phyloP scores from a whole-genome alignment of 2,797 vertebrate species.

The Acipenser ruthenus region DNA sequence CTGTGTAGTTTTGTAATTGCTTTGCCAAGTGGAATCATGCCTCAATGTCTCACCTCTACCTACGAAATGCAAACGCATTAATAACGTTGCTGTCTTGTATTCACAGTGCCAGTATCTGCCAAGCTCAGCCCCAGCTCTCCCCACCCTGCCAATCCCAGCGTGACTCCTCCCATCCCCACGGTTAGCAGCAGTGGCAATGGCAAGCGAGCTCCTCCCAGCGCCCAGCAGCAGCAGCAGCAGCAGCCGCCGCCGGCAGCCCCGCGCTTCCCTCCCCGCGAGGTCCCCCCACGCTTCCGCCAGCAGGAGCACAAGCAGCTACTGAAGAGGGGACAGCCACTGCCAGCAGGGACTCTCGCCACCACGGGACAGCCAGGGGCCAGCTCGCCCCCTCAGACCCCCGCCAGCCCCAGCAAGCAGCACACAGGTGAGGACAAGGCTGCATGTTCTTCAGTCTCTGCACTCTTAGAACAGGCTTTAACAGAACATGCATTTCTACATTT shows the following conservation, averaged over 20 bases:
- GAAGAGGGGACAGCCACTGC: slow-evolving; percentile 89
- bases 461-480: background rate
- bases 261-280: slow-evolving; percentile 89
- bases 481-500: too few species aligned
- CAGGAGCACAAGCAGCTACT: slow-evolving; percentile 96
- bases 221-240: slow-evolving; percentile 49
- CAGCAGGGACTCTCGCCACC: slow-evolving; percentile 62
- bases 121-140: slow-evolving; percentile 84
- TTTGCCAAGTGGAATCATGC: too few species aligned
- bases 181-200: slow-evolving; percentile 57
- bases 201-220: slow-evolving; percentile 65
- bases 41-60: slow-evolving; percentile 20
- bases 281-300: slow-evolving; percentile 93
- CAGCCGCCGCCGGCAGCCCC: slow-evolving; percentile 66
- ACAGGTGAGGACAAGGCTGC: slow-evolving; percentile 53
- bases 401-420: slow-evolving; percentile 57
- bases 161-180: slow-evolving; percentile 76
- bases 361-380: slow-evolving; percentile 48
- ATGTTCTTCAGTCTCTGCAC: fast-evolving
- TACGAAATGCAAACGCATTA: background rate
- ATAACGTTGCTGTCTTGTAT: background rate
- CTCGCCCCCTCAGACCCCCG: slow-evolving; percentile 41
- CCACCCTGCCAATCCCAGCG: slow-evolving; percentile 72
- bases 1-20: too few species aligned
- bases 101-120: slow-evolving; percentile 85